A percentile compares a stretch with the other conserved stretches of the same genome.
Evolutionary conservation across 2,797 vertebrate species (phyloP).

Genomic region (Poecilia wingei): DNA sequence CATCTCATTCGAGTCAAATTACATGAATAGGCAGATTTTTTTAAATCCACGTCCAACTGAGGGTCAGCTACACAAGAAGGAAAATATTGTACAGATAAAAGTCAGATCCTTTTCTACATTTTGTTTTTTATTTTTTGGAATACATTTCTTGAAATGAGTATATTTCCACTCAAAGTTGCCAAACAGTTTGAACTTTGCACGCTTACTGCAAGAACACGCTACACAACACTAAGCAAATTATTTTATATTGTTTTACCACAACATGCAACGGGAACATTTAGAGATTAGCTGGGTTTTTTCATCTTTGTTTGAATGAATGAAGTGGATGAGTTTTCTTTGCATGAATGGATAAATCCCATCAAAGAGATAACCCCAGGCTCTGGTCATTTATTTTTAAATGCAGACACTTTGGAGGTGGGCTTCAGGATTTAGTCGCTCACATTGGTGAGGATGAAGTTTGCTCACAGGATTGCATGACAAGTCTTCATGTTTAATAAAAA

Average conservation of each 20-base stretch:
- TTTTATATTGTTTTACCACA: conserved; percentile 4
- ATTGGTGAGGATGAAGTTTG: background rate
- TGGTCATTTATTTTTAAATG: conserved; percentile 40
- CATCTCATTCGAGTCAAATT: background rate
- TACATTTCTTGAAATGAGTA: background rate
- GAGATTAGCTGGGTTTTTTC: conserved; percentile 34
- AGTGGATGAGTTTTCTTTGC: conserved; percentile 48
- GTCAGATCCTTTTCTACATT: background rate
- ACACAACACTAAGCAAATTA: background rate
- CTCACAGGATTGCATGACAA: background rate
- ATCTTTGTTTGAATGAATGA: conserved; percentile 34
- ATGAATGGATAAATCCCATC: conserved; percentile 61
- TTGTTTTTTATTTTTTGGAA: background rate
- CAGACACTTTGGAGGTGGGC: conserved; percentile 6
- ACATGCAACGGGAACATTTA: conserved; percentile 25
- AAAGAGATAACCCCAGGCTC: conserved; percentile 43
- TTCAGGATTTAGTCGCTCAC: conserved; percentile 8
- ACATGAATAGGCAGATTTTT: background rate
- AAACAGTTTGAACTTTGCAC: background rate
- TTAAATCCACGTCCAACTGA: background rate
- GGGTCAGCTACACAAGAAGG: background rate
- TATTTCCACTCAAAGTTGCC: background rate
- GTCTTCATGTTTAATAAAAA: background rate
- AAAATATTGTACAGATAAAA: background rate
- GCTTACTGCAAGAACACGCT: background rate